Conservation (phyloP, 2,113 vertebrate species). For the Leptodactylus fuscus region DNA sequence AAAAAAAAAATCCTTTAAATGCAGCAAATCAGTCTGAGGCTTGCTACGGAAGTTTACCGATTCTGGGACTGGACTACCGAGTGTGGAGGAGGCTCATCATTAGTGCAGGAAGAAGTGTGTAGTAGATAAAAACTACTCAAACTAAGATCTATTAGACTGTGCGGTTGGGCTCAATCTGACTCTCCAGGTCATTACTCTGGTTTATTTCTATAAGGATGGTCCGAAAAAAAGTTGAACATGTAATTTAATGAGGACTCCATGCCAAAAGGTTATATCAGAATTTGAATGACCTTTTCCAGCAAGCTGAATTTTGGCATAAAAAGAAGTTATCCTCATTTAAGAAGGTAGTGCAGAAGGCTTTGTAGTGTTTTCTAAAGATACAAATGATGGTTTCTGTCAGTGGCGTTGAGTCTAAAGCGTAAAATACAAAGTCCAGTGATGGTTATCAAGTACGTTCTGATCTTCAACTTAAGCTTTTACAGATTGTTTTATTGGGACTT, state of each 20-base stretch:
- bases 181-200: background rate
- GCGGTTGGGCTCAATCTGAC: background rate
- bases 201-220: background rate
- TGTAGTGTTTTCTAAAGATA: background rate
- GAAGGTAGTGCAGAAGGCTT: background rate
- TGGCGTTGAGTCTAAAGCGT: background rate
- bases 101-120: background rate
- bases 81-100: background rate
- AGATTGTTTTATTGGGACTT: background rate
- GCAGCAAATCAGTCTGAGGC: background rate
- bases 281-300: background rate
- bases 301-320: background rate
- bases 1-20: too few species aligned
- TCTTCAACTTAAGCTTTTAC: too few species aligned
- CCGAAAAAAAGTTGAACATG: background rate
- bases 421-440: background rate
- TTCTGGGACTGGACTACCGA: background rate
- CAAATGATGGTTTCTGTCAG: background rate
- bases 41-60: background rate
- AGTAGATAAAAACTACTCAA: background rate
- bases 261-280: background rate
- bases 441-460: background rate
- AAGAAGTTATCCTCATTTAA: background rate
- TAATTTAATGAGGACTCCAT: slow-evolving; percentile 4
- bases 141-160: background rate